These are phyloP conservation scores for Atta cephalotes DNA, from an alignment of 1,140 invertebrate genomes.

Conservation along the genomic window DNA sequence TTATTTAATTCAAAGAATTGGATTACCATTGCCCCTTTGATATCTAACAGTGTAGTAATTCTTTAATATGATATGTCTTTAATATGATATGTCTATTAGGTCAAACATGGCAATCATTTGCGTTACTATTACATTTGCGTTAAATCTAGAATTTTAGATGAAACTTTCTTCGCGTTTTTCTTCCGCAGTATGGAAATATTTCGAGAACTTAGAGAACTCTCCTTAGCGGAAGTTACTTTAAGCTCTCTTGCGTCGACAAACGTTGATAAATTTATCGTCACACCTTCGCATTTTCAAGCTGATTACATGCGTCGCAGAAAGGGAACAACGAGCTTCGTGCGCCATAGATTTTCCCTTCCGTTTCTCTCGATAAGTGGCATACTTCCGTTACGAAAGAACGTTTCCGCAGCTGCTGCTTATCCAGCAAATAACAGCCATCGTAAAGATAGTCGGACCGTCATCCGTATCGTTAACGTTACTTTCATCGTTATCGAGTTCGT, in stretches of 20 bases:
- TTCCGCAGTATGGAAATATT: conserved; percentile 39
- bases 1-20: too few species aligned
- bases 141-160: too few species aligned
- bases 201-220: neutral
- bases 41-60: too few species aligned
- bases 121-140: too few species aligned
- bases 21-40: too few species aligned
- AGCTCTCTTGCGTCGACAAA: conserved; percentile 47
- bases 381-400: conserved; percentile 58
- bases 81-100: too few species aligned
- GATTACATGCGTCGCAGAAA: conserved; percentile 21
- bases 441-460: conserved; percentile 56
- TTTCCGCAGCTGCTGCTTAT: conserved; percentile 70
- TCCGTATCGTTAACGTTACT: conserved; percentile 45
- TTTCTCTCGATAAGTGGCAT: conserved; percentile 41
- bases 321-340: neutral
- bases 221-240: neutral
- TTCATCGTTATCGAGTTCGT: conserved; percentile 51
- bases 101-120: too few species aligned
- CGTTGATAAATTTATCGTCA: conserved; percentile 56
- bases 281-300: conserved; percentile 54
- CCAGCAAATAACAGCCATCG: conserved; percentile 72
- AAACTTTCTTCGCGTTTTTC: neutral
- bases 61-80: too few species aligned
- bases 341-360: neutral